Percentiles rank a stretch among this genome's conserved stretches.
Conservation (phyloP, 2,888 invertebrate genomes). For the Dryomyza anilis region DNA sequence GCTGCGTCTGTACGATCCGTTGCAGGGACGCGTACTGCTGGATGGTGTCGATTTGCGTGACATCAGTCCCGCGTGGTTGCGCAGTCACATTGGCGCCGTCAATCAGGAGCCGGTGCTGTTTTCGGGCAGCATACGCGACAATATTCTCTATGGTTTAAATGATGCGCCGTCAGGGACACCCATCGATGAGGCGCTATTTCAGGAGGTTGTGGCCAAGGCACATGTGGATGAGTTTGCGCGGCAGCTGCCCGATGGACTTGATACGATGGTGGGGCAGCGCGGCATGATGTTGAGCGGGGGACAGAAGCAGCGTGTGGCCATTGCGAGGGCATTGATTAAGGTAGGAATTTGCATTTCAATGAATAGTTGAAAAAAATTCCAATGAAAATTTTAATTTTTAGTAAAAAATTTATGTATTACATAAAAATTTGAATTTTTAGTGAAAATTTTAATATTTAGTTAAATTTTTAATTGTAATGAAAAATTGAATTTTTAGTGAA, state of each 20-base stretch:
- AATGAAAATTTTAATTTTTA: too few species aligned
- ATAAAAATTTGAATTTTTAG: too few species aligned
- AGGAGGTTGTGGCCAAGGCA: conserved; percentile 76
- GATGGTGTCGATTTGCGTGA: conserved; percentile 78
- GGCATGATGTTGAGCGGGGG: conserved; percentile 91
- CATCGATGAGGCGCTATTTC: conserved; percentile 64
- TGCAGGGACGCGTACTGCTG: conserved; percentile 70
- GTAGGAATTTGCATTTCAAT: conserved; percentile 59
- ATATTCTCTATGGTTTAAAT: conserved; percentile 85
- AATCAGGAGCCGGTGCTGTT: conserved; percentile 91
- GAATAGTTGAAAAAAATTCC: not conserved
- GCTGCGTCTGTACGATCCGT: conserved; percentile 85
- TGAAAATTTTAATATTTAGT: too few species aligned
- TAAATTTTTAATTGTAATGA: too few species aligned
- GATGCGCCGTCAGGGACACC: conserved; percentile 58
- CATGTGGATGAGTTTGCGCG: conserved; percentile 83
- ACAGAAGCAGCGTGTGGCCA: conserved; percentile 91
- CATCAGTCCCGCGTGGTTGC: conserved; percentile 83
- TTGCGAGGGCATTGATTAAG: conserved; percentile 89
- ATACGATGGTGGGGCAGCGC: conserved; percentile 87
- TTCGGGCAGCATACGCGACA: conserved; percentile 86
- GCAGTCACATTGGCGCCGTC: conserved; percentile 86
- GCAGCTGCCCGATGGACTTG: conserved; percentile 72
- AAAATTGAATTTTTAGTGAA: too few species aligned
- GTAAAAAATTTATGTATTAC: too few species aligned